These are phyloP conservation scores for Micrastur ruficollis DNA, from an alignment of 2,797 vertebrate species.

Conservation along the genomic window DNA sequence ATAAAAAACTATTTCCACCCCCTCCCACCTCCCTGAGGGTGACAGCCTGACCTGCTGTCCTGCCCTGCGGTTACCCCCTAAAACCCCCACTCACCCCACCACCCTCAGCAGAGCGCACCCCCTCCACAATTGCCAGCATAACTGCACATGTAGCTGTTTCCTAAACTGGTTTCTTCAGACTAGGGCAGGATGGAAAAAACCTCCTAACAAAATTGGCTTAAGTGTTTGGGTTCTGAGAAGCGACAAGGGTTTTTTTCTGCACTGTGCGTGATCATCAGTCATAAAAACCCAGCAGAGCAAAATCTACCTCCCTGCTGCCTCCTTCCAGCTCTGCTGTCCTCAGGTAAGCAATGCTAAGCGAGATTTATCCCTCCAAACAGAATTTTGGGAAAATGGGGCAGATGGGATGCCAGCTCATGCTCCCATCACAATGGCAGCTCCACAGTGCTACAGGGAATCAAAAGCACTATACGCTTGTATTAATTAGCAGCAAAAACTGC, in stretches of 20 bases:
- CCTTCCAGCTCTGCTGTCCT: neutral
- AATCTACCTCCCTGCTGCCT: neutral
- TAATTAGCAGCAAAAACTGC: slow-evolving; percentile 15
- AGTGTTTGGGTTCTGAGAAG: neutral
- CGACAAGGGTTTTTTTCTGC: neutral
- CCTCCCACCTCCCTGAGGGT: neutral
- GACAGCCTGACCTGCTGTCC: neutral
- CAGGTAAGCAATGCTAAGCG: neutral
- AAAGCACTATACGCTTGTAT: neutral
- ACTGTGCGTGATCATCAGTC: neutral
- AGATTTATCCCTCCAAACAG: slow-evolving; percentile 15
- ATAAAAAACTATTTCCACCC: neutral
- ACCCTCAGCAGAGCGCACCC: neutral
- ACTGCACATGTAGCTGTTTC: neutral
- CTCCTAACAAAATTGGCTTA: neutral
- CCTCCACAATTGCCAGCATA: neutral
- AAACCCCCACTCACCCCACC: neutral
- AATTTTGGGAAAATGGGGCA: neutral
- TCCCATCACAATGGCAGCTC: slow-evolving; percentile 1
- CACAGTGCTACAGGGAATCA: neutral
- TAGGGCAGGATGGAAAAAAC: neutral
- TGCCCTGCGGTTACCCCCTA: neutral
- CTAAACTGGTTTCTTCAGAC: neutral
- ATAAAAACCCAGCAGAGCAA: neutral
- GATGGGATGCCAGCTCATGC: slow-evolving; percentile 7